Evolutionary conservation across 1,140 invertebrate species (phyloP).

Genomic region (Chironomus striatipennis): DNA sequence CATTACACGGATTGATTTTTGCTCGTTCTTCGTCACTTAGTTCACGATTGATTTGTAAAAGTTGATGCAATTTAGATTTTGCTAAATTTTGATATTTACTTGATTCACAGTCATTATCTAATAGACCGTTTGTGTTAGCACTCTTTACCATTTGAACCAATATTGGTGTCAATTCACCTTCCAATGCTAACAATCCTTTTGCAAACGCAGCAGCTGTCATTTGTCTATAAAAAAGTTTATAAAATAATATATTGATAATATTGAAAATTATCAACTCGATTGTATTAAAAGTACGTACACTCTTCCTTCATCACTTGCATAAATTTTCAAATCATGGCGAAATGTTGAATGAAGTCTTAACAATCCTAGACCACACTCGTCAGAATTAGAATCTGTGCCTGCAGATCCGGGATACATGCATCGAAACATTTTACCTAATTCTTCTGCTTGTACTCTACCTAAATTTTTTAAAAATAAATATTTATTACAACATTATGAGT

Average conservation of each 20-base stretch:
- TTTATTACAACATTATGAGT: no score
- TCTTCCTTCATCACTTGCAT: conserved; percentile 96
- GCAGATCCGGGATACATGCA: conserved; percentile 95
- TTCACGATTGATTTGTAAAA: conserved; percentile 85
- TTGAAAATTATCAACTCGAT: no score
- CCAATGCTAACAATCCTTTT: conserved; percentile 92
- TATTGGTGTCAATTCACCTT: conserved; percentile 97
- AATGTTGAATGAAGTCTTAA: conserved; percentile 95
- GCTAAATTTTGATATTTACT: conserved; percentile 94
- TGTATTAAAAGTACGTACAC: conserved; percentile 48
- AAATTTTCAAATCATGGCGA: conserved; percentile 98
- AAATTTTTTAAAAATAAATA: no score
- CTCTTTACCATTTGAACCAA: conserved; percentile 99
- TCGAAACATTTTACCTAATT: conserved; percentile 93
- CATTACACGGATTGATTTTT: conserved; percentile 82
- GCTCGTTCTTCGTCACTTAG: conserved; percentile 78
- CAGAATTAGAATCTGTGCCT: conserved; percentile 61
- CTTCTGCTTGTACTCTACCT: conserved; percentile 89
- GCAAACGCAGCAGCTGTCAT: conserved; percentile 99
- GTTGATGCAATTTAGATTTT: conserved; percentile 85
- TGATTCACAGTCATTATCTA: conserved; percentile 97
- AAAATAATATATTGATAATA: no score
- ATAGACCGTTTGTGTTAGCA: conserved; percentile 94
- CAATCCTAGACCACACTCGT: conserved; percentile 68
- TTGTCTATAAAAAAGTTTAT: conserved; percentile 48